Evolutionary conservation across 64 coral and sea anemone genomes (phyloP).

Genomic region (Montipora sp.): DNA sequence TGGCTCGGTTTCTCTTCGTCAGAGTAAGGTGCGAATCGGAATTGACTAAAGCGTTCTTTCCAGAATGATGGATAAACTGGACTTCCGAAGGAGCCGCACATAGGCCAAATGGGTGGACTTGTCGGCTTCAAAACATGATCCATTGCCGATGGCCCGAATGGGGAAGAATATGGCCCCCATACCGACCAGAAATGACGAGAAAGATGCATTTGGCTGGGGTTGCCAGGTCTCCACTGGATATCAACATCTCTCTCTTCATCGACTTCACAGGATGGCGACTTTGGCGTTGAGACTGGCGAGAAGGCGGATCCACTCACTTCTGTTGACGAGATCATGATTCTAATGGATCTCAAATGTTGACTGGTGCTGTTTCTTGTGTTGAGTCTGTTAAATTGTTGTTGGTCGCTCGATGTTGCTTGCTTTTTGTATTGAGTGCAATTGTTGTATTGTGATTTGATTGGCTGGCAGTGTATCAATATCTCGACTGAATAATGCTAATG

Average conservation of each 20-base stretch:
- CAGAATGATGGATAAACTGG: conserved; percentile 30
- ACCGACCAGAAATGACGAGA: conserved; percentile 48
- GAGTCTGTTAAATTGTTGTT: conserved; percentile 22
- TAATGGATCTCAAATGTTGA: neutral
- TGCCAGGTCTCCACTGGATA: conserved; percentile 18
- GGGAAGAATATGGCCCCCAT: conserved; percentile 42
- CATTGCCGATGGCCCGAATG: conserved; percentile 33
- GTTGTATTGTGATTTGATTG: conserved; percentile 33
- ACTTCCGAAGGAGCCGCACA: conserved; percentile 12
- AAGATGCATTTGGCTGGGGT: conserved; percentile 10
- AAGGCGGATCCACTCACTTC: conserved; percentile 18
- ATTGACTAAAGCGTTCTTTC: conserved; percentile 45
- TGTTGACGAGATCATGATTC: conserved; percentile 37
- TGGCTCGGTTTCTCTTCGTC: conserved; percentile 75
- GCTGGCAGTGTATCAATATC: conserved; percentile 42
- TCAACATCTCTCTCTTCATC: conserved; percentile 36
- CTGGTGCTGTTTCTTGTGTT: conserved; percentile 18
- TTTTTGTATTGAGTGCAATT: conserved; percentile 43
- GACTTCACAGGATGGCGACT: conserved; percentile 4
- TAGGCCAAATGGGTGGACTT: conserved; percentile 22
- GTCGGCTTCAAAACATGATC: conserved; percentile 51
- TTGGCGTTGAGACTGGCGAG: conserved; percentile 3
- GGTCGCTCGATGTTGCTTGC: neutral
- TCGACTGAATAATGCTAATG: conserved; percentile 30
- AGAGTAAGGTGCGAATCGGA: conserved; percentile 51